Base-by-base conservation (phyloP, 2,888 invertebrate genomes). In the Drosophila peninsularis region DNA sequence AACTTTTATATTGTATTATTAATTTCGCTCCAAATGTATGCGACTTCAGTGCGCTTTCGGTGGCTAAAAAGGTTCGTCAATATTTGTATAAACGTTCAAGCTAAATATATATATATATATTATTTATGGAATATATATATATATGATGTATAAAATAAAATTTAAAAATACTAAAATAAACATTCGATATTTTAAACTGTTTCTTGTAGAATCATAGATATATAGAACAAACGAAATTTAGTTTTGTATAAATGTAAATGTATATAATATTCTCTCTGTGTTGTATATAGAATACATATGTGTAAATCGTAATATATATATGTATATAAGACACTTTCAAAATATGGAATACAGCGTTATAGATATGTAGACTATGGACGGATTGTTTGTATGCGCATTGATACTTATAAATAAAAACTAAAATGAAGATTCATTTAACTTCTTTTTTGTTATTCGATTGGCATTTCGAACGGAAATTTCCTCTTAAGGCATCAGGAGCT, bases 401-500 rank as follows among this genome's bases (percentile, higher is more conserved):
- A 57, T 58, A 60, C 39, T 65, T 55, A 53, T 42, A 44, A 55
- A 21, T 54, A 69, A 62, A 50, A 34, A n/a, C 52, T 36, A 30
- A 14, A 49, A 50, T 42, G 42, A 58, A 62, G 19, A 50, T 34
- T 21, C 36, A 21, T 50, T 34, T 21, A 21, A 19, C 10, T 21
- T 34, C 10, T 34, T 34, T 30, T 30, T 5, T 30, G 27, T 30
- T 2, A 1, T 30, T 30, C 27, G 27, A 30, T 7, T 11, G 10
- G 32, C n/a, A 36, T 14, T 30, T 30, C 27, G 27, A 30, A 7
- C 10, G 10, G 32, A 19, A 39, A 14, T 17, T 21, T 14, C 5
- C n/a, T 6, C 19, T 27, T 87, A 91, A 63, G 91, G 91, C 90
- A 92, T 91, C 42, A 92, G 66, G 42, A 97, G 94, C 91, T 97